A percentile compares a stretch with the other conserved stretches of the same genome.
phyloP scores from a whole-genome alignment of 2,113 vertebrate genomes.

The Eudyptes chrysolophus region DNA sequence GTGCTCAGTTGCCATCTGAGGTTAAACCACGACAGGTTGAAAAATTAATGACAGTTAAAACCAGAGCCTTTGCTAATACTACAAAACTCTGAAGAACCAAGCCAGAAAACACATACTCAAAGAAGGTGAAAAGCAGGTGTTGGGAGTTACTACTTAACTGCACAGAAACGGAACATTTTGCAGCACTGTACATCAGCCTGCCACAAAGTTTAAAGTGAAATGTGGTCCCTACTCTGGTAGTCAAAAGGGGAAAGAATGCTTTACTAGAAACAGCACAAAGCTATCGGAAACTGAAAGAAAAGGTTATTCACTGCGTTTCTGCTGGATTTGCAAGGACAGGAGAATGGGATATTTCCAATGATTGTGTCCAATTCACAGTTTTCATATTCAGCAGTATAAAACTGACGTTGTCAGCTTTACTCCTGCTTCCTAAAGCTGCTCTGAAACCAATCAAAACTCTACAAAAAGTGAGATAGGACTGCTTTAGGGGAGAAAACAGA shows the following conservation, averaged over 20 bases:
- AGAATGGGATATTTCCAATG: neutral
- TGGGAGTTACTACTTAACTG: neutral
- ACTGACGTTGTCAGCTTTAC: neutral
- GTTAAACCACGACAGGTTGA: neutral
- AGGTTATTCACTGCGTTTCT: neutral
- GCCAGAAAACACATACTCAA: neutral
- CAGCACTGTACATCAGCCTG: neutral
- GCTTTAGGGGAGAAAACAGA: neutral
- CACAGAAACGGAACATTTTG: fast-evolving
- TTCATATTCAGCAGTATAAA: neutral
- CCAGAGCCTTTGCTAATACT: neutral
- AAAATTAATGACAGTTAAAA: neutral
- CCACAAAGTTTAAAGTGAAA: neutral
- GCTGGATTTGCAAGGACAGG: neutral
- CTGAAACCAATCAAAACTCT: neutral
- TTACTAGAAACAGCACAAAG: neutral
- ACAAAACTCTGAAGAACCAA: neutral
- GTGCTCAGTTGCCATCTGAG: no score
- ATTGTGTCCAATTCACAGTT: neutral
- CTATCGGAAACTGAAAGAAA: neutral
- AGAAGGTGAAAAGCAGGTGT: neutral
- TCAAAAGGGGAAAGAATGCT: neutral
- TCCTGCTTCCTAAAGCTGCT: neutral
- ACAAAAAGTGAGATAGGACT: neutral
- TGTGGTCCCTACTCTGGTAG: neutral